These are phyloP conservation scores for Artibeus lituratus DNA, from an alignment of 2,797 vertebrate species.

Conservation along the genomic window DNA sequence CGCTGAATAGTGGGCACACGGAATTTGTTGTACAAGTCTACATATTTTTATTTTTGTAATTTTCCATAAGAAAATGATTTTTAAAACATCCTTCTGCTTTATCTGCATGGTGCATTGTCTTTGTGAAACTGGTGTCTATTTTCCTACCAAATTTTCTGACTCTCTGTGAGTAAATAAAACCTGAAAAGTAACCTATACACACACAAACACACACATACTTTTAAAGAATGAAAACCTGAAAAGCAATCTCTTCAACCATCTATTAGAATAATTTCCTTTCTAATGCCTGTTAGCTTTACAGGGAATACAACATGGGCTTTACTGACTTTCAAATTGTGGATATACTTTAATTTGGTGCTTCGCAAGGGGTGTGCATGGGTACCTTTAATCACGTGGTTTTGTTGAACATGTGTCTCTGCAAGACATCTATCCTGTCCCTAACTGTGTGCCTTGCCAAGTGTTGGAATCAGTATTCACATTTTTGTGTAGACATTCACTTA, in stretches of 20 bases:
- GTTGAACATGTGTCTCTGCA: neutral
- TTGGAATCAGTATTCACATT: neutral
- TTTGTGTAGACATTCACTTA: neutral
- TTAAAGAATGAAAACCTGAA: neutral
- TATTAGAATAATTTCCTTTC: neutral
- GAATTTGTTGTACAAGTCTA: neutral
- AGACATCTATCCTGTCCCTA: neutral
- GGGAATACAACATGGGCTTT: neutral
- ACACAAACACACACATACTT: neutral
- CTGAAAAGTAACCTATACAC: neutral
- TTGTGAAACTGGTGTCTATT: neutral
- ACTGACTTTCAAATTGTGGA: neutral
- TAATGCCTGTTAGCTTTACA: neutral
- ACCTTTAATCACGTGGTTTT: neutral
- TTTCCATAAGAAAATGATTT: neutral
- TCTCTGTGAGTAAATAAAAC: neutral
- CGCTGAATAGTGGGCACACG: neutral
- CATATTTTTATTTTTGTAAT: neutral
- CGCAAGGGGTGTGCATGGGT: neutral
- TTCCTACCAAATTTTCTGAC: neutral
- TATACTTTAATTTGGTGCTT: neutral
- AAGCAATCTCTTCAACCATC: neutral
- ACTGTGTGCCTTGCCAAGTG: neutral
- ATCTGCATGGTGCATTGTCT: neutral
- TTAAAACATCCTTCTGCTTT: neutral